Percentiles rank a stretch among this genome's conserved stretches.
These are phyloP conservation scores for Tarsius wallacei DNA, from an alignment of 2,797 vertebrate genomes.

Conservation along the genomic window DNA sequence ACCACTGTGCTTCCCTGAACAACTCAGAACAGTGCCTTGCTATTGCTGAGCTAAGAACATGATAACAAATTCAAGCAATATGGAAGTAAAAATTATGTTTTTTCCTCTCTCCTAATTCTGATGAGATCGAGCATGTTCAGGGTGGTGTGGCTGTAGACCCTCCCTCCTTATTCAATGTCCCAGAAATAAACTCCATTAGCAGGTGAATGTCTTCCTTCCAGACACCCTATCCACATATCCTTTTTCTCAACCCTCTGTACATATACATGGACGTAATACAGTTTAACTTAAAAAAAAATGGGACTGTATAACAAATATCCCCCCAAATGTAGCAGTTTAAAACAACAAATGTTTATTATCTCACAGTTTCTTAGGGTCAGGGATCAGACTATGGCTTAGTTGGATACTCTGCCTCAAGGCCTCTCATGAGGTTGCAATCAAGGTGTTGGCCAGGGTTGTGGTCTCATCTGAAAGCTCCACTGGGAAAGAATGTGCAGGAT, in stretches of 20 bases:
- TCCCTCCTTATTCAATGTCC: background rate
- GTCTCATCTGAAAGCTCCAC: background rate
- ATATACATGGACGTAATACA: background rate
- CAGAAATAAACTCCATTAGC: background rate
- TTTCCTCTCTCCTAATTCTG: background rate
- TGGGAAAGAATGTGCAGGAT: background rate
- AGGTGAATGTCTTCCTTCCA: background rate
- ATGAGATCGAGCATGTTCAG: too few relatives aligned
- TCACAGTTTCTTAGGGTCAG: background rate
- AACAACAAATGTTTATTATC: background rate
- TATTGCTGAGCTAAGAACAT: background rate
- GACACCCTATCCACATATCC: background rate
- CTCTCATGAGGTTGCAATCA: background rate
- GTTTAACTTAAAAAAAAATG: background rate
- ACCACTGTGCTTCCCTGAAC: background rate
- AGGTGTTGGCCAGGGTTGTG: background rate
- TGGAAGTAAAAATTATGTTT: background rate
- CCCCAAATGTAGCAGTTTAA: background rate
- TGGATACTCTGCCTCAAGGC: background rate
- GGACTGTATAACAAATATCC: background rate
- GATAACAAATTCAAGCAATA: constrained; percentile 12
- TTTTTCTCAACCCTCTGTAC: background rate
- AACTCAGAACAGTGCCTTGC: background rate
- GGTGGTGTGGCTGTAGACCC: too few relatives aligned
- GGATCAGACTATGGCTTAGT: background rate